Base-by-base conservation (phyloP, 2,113 vertebrate genomes). In the Carassius auratus region DNA sequence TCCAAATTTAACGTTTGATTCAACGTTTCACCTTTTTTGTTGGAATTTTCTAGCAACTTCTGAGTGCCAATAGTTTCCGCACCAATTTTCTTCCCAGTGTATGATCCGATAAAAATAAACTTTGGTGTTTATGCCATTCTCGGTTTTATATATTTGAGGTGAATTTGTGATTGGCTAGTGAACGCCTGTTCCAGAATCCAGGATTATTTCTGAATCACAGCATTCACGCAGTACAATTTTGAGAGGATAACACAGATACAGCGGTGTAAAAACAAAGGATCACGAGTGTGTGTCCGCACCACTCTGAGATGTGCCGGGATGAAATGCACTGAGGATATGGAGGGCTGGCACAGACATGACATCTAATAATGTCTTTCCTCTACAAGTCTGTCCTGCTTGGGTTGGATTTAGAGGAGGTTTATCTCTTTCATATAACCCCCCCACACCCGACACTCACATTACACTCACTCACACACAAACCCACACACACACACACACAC, bases 401-500 rank as follows among this genome's bases (percentile, higher is more conserved):
- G 59, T 38, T 71, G 81, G 81, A 87, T 83, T 69, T 84, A 66
- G 64, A 71, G 50, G 66, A 55, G 81, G 86, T 89, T 85, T 77
- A 86, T 81, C 59, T 86, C 69, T 66, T 86, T 75, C 68, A 80
- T 83, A 86, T 85, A 86, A 78, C 76, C 52, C 33, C 21, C 5
- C 89, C 84, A 87, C 89, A 89, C 84, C 84, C 84, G 81, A 90
- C 85, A 62, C 57, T 74, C n/a, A n/a, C 87, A 85, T 48, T 74
- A 74, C 26, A 75, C 82, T 74, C 61, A 76, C 75, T 81, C 64
- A 85, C 77, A 85, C 77, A 85, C 45, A 83, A 69, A 85, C 45
- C 76, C 38, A 55, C 80, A 83, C 68, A 84, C 91, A 92, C 90
- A 90, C 84, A 92, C 90, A 91, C 42, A 45, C 8, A 45, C 8